phyloP scores from a whole-genome alignment of 2,113 vertebrate genomes.

The Chinchilla lanigera region DNA sequence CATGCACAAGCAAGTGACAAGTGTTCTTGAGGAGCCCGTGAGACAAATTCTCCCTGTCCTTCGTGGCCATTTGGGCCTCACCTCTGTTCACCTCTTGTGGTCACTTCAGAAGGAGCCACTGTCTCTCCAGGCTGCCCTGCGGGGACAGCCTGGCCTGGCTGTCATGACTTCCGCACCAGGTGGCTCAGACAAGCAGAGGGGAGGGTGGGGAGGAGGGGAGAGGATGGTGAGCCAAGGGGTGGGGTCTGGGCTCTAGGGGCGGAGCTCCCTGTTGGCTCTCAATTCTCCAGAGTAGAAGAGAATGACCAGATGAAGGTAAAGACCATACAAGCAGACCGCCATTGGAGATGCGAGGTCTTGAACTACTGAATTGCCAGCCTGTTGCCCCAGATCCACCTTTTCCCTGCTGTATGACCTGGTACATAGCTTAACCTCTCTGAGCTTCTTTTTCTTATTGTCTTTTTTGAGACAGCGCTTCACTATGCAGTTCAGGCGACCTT shows the following conservation, averaged over 20 bases:
- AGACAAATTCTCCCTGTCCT: background rate
- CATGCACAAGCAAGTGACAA: background rate
- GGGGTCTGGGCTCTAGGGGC: background rate
- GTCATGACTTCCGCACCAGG: background rate
- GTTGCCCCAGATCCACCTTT: background rate
- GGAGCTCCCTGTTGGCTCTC: background rate
- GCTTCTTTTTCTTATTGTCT: background rate
- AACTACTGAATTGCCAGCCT: background rate
- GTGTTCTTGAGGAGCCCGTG: background rate
- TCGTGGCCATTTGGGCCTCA: background rate
- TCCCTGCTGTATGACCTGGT: background rate
- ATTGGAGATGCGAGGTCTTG: background rate
- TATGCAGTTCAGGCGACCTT: background rate
- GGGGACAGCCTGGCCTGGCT: background rate
- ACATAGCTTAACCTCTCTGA: background rate
- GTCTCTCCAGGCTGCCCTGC: background rate
- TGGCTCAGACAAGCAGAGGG: background rate
- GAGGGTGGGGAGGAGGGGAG: background rate
- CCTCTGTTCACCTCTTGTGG: background rate
- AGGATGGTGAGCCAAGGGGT: background rate
- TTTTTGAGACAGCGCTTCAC: background rate
- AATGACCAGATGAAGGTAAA: background rate
- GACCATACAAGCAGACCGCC: background rate
- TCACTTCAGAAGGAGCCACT: background rate
- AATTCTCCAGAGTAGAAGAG: background rate